A percentile compares a stretch with the other conserved stretches of the same genome.
Evolutionary conservation across 2,888 invertebrate species (phyloP).

Genomic region (Synanthedon formicaeformis): DNA sequence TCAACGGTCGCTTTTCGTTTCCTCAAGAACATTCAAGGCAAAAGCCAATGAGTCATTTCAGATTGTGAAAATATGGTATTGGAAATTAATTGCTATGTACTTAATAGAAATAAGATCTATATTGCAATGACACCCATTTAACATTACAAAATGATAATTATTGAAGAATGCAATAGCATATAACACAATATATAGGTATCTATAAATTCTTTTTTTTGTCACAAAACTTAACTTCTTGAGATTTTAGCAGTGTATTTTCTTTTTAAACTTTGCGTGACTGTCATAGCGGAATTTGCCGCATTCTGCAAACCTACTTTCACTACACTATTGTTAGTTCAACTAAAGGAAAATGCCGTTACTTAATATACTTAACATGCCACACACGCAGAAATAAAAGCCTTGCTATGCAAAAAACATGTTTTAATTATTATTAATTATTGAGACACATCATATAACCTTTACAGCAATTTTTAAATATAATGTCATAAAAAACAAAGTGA

Average conservation of each 20-base stretch:
- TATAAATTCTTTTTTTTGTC: no score
- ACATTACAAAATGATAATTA: no score
- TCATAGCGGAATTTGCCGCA: constrained; percentile 6
- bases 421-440: constrained; percentile 40
- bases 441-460: constrained; percentile 46
- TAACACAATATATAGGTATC: no score
- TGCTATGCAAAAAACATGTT: constrained; percentile 61
- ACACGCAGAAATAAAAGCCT: constrained; percentile 26
- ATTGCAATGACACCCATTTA: neutral
- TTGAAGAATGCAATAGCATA: no score
- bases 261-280: neutral
- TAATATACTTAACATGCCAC: constrained; percentile 8
- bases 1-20: neutral
- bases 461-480: constrained; percentile 65
- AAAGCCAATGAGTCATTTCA: neutral
- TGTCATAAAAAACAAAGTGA: constrained; percentile 47
- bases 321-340: constrained; percentile 10
- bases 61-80: neutral
- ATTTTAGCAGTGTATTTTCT: no score
- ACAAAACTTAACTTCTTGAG: no score
- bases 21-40: neutral
- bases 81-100: neutral
- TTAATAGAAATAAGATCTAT: neutral
- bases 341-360: constrained; percentile 9
- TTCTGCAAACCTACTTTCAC: constrained; percentile 9